phyloP scores from a whole-genome alignment of 2,888 invertebrate genomes.

The Drosophila quinaria region DNA sequence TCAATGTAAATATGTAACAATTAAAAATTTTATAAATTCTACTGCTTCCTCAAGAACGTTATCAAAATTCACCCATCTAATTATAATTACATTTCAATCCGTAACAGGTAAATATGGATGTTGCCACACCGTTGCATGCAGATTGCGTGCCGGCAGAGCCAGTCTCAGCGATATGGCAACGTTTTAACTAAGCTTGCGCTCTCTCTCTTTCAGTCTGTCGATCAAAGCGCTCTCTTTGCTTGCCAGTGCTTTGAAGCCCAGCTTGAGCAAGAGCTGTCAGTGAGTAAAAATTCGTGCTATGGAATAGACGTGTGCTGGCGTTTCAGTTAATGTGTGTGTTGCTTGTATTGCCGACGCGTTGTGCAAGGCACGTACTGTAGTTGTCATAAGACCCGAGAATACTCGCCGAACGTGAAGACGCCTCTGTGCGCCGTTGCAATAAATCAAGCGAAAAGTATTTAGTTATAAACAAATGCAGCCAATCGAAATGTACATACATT shows the following conservation, averaged over 20 bases:
- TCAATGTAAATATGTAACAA: too few relatives aligned
- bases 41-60: neutral
- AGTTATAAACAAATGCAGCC: conserved; percentile 47
- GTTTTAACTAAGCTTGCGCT: neutral
- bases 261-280: conserved; percentile 33
- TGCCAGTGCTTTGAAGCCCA: conserved; percentile 14
- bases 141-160: neutral
- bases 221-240: conserved; percentile 4
- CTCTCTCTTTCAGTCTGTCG: neutral
- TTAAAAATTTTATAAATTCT: too few relatives aligned
- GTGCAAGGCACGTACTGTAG: conserved; percentile 62
- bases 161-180: conserved; percentile 1
- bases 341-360: conserved; percentile 31
- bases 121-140: conserved; percentile 20
- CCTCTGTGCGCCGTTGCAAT: conserved; percentile 35
- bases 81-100: neutral
- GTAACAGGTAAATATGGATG: neutral
- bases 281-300: conserved; percentile 31
- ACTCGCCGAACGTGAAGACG: conserved; percentile 6
- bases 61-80: neutral
- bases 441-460: conserved; percentile 54
- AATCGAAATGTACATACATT: conserved; percentile 52
- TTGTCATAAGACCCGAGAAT: conserved; percentile 3
- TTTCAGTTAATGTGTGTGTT: conserved; percentile 20
- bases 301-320: conserved; percentile 41